A percentile compares a stretch with the other conserved stretches of the same genome.
These are phyloP conservation scores for Channa maculata DNA, from an alignment of 2,113 vertebrate species.

Conservation along the genomic window DNA sequence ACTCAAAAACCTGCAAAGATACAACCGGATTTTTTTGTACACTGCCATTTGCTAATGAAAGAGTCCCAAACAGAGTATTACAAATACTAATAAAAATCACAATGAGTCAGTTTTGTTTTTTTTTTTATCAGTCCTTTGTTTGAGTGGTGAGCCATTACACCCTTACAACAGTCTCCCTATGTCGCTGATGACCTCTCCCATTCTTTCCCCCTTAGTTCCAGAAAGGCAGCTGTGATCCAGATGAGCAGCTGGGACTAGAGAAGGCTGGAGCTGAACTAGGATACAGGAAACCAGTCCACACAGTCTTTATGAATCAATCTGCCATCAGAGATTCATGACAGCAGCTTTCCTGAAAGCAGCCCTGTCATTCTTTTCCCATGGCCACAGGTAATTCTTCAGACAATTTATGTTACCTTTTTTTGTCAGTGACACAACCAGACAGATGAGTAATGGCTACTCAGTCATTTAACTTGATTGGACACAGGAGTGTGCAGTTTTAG, in stretches of 20 bases:
- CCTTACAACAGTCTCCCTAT: neutral
- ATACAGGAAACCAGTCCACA: conserved; percentile 36
- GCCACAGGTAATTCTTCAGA: conserved; percentile 53
- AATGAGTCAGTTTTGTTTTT: too few relatives aligned
- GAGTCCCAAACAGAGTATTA: too few relatives aligned
- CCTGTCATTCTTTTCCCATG: conserved; percentile 37
- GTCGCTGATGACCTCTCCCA: conserved; percentile 7
- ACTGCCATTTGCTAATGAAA: too few relatives aligned
- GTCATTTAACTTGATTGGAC: conserved; percentile 4
- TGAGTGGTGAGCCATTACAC: neutral
- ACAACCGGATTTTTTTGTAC: too few relatives aligned
- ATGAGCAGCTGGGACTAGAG: conserved; percentile 48
- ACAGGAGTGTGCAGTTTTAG: conserved; percentile 7
- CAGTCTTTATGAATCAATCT: conserved; percentile 56
- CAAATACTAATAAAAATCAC: too few relatives aligned
- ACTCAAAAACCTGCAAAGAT: too few relatives aligned
- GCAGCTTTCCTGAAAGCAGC: conserved; percentile 38
- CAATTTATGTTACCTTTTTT: conserved; percentile 16
- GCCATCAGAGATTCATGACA: conserved; percentile 47
- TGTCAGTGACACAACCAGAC: conserved; percentile 14
- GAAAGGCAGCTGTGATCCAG: conserved; percentile 70
- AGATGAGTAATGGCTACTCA: neutral
- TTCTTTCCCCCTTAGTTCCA: conserved; percentile 12
- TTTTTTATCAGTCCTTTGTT: too few relatives aligned
- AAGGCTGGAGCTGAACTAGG: conserved; percentile 18